Base-by-base conservation (phyloP, 2,888 invertebrate species). In the Sinohyriopsis cumingii region DNA sequence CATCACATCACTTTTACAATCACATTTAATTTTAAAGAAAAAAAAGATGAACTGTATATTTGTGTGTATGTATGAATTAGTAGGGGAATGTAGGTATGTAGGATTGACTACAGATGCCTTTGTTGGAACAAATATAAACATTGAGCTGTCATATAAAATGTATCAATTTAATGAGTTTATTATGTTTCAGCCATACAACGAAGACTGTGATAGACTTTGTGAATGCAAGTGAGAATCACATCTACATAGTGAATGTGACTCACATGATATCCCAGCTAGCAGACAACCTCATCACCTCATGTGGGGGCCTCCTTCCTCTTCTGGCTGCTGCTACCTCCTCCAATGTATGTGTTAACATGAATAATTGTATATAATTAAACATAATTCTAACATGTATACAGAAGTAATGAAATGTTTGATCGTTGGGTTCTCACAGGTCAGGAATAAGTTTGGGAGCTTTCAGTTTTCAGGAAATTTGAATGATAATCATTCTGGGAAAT, bases 161-260 rank as follows among this genome's bases (percentile, higher is more conserved):
- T 5, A 7, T 33, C 33, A 45, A 45, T 45, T 45, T 45, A 45
- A 45, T 20, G 22, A 25, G 22, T 59, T 59, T 9, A 59, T 53
- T 56, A 63, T 22, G 20, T 91, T 91, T 53, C 88, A 97, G 97
- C 90, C 97, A 98, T 89, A 96, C 97, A 2, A 97, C 97, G 12
- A 98, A 98, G 90, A 97, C 97, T 55, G 97, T 99, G 80, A 93
- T 99, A 86, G 98, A 99, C 91, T 97, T 98, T 92, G 98, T 99
- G 81, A 99, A 99, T 92, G 96, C 97, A 91, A 95, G 96, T 88
- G 99, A 99, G 91, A 98, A 99, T 91, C 97, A 97, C 33, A 97
- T 99, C 83, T 99, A 99, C 91, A 99, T 99, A 71, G 98, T 99
- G 76, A 99, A 99, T 91, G 98, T 99, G 6, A 98, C 99, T 63